These are phyloP conservation scores for Eulemur mongoz DNA, from an alignment of 2,797 vertebrate genomes.

Conservation along the genomic window DNA sequence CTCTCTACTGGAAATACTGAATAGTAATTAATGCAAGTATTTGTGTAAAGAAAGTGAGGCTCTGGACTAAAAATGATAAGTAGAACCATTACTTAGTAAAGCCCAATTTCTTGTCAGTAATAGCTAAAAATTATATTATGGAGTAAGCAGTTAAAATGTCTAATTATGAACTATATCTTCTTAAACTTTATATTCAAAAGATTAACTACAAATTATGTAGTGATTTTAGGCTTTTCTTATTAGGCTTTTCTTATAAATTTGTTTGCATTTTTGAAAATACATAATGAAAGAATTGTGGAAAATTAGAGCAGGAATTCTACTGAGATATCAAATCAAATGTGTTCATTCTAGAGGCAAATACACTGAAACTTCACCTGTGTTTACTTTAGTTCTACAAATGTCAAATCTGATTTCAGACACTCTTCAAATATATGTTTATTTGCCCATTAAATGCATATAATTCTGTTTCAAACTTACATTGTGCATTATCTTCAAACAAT, in stretches of 20 bases:
- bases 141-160: not conserved
- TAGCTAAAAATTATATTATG: not conserved
- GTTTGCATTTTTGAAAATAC: not conserved
- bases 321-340: not conserved
- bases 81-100: not conserved
- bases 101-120: not conserved
- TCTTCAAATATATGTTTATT: constrained; percentile 59
- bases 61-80: not conserved
- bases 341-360: constrained; percentile 35
- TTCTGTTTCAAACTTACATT: constrained; percentile 2
- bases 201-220: not conserved
- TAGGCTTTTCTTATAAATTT: not conserved
- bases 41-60: not conserved
- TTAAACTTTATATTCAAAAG: not conserved
- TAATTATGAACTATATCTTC: not conserved
- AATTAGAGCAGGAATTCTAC: not conserved
- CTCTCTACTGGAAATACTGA: not conserved
- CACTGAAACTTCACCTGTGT: not conserved
- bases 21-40: constrained; percentile 7
- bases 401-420: constrained; percentile 53
- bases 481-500: not conserved
- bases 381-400: constrained; percentile 61
- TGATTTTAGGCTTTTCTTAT: not conserved
- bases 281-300: not conserved
- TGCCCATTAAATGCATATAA: not conserved